A percentile compares a stretch with the other conserved stretches of the same genome.
Evolutionary conservation across 2,113 vertebrate species (phyloP).

Genomic region (Todiramphus chloris): DNA sequence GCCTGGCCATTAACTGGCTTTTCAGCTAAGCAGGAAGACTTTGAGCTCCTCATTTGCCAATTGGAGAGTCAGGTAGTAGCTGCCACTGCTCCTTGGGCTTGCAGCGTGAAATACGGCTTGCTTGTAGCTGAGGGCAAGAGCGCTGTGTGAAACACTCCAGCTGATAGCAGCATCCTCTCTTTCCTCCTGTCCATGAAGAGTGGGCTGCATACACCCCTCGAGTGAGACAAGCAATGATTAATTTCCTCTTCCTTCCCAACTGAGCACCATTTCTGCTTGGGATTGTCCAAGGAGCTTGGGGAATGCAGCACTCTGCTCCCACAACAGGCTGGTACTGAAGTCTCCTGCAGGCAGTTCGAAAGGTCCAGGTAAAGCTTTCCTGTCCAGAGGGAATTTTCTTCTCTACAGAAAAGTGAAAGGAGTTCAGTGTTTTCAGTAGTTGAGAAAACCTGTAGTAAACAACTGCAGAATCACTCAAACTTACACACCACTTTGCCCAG

Average conservation of each 20-base stretch:
- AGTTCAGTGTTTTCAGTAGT: neutral
- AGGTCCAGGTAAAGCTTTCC: neutral
- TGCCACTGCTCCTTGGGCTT: neutral
- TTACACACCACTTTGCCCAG: neutral
- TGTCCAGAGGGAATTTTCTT: neutral
- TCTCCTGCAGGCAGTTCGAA: neutral
- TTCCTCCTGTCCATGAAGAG: neutral
- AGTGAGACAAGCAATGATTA: neutral
- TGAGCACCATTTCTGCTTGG: neutral
- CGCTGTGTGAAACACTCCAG: neutral
- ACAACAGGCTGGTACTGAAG: neutral
- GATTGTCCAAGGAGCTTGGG: neutral
- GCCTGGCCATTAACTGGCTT: neutral
- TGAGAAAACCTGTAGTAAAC: neutral
- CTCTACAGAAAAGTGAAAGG: neutral
- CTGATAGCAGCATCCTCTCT: neutral
- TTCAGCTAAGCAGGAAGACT: neutral
- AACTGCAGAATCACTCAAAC: neutral
- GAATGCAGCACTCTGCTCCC: neutral
- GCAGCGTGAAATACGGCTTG: neutral
- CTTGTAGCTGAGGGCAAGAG: neutral
- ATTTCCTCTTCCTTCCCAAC: neutral
- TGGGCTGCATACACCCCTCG: neutral
- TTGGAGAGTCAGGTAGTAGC: neutral
- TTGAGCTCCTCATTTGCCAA: neutral